phyloP scores from a whole-genome alignment of 2,888 invertebrate species.

The Apomyelois bistriatella region DNA sequence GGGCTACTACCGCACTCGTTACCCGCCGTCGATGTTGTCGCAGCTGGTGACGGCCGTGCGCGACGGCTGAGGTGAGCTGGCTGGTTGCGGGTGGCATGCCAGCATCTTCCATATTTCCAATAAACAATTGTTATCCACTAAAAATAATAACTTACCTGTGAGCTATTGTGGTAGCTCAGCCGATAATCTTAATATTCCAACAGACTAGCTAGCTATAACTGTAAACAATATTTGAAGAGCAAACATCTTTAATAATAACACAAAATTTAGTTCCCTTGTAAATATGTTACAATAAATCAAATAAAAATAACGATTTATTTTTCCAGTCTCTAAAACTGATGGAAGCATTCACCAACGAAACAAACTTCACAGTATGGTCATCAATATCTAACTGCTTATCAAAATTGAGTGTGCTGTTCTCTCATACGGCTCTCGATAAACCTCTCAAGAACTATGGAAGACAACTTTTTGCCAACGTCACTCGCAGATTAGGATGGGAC shows the following conservation, averaged over 20 bases:
- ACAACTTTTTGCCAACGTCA: constrained; percentile 85
- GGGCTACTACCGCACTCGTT: constrained; percentile 94
- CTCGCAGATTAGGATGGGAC: constrained; percentile 91
- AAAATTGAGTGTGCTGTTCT: constrained; percentile 87
- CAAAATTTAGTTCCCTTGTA: too few relatives aligned
- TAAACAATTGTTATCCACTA: too few relatives aligned
- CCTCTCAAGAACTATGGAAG: constrained; percentile 88
- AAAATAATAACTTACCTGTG: too few relatives aligned
- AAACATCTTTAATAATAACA: too few relatives aligned
- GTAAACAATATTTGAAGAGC: too few relatives aligned
- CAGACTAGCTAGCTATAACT: too few relatives aligned
- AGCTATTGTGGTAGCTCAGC: too few relatives aligned
- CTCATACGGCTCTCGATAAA: constrained; percentile 88
- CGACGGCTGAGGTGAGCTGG: constrained; percentile 85
- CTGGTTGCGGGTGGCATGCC: too few relatives aligned
- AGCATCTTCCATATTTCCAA: too few relatives aligned
- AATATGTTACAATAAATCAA: too few relatives aligned
- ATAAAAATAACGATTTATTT: background rate
- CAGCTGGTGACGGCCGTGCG: constrained; percentile 89
- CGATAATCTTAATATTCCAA: too few relatives aligned
- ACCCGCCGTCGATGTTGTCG: constrained; percentile 86
- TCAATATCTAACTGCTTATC: constrained; percentile 88
- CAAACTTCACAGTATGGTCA: constrained; percentile 96
- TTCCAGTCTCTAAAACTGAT: constrained; percentile 86
- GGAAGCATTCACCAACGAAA: constrained; percentile 90